A percentile compares a stretch with the other conserved stretches of the same genome.
phyloP scores from a whole-genome alignment of 2,797 vertebrate species.

The Sphaeramia orbicularis region DNA sequence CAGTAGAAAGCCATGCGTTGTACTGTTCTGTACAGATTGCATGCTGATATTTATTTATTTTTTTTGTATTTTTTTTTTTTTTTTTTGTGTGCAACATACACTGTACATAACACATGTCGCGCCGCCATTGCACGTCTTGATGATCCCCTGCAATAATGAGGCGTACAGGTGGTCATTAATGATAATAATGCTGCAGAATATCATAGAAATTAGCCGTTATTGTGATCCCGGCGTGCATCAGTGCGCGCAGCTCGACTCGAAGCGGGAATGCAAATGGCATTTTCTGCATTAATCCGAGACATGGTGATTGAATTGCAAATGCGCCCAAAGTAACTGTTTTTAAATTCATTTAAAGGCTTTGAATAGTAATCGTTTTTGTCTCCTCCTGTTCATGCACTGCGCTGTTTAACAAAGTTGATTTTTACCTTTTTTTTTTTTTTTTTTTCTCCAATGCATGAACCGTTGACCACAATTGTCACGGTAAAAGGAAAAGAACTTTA shows the following conservation, averaged over 20 bases:
- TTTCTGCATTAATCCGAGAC: slow-evolving; percentile 76
- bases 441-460: slow-evolving; percentile 25
- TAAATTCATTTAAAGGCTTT: slow-evolving; percentile 75
- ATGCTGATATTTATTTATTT: too few relatives aligned
- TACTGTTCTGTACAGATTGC: not conserved
- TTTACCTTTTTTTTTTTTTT: slow-evolving; percentile 32
- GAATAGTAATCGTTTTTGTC: slow-evolving; percentile 62
- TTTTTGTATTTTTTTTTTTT: too few relatives aligned
- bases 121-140: slow-evolving; percentile 17
- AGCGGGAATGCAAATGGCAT: slow-evolving; percentile 76
- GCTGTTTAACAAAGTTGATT: slow-evolving; percentile 47
- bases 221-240: slow-evolving; percentile 54
- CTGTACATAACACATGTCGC: slow-evolving; percentile 34
- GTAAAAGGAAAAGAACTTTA: slow-evolving; percentile 34
- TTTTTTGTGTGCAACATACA: too few relatives aligned
- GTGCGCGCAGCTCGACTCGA: slow-evolving; percentile 49
- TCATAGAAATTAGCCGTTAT: slow-evolving; percentile 56
- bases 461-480: slow-evolving; percentile 45
- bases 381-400: slow-evolving; percentile 34
- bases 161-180: slow-evolving; percentile 62
- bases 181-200: slow-evolving; percentile 55
- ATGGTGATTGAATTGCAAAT: slow-evolving; percentile 80
- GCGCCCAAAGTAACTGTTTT: slow-evolving; percentile 74
- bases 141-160: slow-evolving; percentile 38
- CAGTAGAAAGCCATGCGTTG: slow-evolving; percentile 44